Evolutionary conservation across 2,797 vertebrate species (phyloP).

Genomic region (Manis crassicaudata): DNA sequence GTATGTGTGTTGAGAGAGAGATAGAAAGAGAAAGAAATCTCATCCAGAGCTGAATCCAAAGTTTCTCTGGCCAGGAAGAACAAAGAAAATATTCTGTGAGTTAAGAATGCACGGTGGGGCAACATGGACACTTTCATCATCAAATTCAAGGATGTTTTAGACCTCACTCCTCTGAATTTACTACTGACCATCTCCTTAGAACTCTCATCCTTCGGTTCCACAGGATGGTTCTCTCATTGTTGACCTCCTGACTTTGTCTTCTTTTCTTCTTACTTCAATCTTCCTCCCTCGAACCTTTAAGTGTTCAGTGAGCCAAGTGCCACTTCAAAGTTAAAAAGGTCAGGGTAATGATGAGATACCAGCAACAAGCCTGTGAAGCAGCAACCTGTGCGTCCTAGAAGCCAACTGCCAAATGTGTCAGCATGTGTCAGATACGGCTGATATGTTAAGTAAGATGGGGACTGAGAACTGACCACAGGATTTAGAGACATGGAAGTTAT

Average conservation of each 20-base stretch:
- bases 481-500: not conserved
- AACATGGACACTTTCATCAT: not conserved
- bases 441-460: not conserved
- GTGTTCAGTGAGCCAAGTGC: not conserved
- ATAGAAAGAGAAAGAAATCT: not conserved
- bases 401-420: not conserved
- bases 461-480: not conserved
- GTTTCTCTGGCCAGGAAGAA: not conserved
- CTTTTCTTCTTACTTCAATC: conserved; percentile 43
- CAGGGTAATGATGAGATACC: not conserved
- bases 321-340: not conserved
- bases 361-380: not conserved
- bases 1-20: not conserved
- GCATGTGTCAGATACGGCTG: not conserved
- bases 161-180: not conserved
- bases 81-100: not conserved
- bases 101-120: not conserved
- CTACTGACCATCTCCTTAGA: not conserved
- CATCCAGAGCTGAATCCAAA: not conserved
- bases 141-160: conserved; percentile 13
- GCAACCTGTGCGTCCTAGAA: not conserved
- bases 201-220: not conserved
- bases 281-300: not conserved
- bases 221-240: not conserved
- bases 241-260: not conserved